Base-by-base conservation (phyloP, 1,140 invertebrate species). In the Hestina assimilis region DNA sequence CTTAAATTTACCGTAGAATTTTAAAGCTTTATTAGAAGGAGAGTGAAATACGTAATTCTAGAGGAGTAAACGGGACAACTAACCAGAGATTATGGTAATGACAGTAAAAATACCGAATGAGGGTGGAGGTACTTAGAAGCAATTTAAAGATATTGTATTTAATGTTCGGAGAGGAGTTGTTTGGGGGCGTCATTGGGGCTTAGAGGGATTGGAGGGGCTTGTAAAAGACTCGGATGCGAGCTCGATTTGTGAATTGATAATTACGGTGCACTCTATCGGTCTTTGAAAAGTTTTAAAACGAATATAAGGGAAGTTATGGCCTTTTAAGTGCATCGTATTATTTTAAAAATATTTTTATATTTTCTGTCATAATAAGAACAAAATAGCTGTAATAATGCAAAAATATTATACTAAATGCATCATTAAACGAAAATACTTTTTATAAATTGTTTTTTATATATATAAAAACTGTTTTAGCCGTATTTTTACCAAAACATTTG, bases 111-210 rank as follows among this genome's bases (percentile, higher is more conserved):
- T 77, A 71, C 65, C 66, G 72, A 75, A 79, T 86, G 75, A 83
- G 79, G 79, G 79, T 75, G 75, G 74, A 56, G 61, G 75, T 80
- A 77, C 79, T 86, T 83, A 86, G 74, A 72, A 86, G 70, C 79
- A 83, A 86, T 86, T 86, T 86, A 79, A 81, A 83, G 83, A 83
- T 86, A 83, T 84, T 83, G 80, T 83, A 83, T 82, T 86, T 86
- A 86, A 86, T 81, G 80, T 79, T 70, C 60, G 73, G 47, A 72
- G 76, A 77, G 74, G 71, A 72, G 72, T 70, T 66, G 59, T 74
- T 75, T 66, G 60, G 68, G 72, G 71, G 71, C 61, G 66, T 72
- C 63, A 62, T 68, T 61, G 65, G 63, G 54, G 63, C 47, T 69
- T 64, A 69, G 74, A 65, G 69, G 65, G 66, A 60, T 64, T 52